Evolutionary conservation across 2,113 vertebrate genomes (phyloP).

Genomic region (Anas platyrhynchos): DNA sequence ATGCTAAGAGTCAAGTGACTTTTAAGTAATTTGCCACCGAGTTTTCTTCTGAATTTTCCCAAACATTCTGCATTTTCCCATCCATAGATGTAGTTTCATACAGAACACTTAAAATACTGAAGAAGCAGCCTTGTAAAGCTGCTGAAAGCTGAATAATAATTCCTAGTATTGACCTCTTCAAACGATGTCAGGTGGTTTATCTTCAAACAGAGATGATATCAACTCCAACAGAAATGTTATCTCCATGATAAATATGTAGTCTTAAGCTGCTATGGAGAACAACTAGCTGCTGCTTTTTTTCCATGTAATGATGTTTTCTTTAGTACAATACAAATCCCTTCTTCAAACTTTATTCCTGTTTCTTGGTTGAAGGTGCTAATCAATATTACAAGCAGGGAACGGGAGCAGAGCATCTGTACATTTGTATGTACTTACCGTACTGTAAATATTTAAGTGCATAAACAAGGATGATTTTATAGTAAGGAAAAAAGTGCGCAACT

Average conservation of each 20-base stretch:
- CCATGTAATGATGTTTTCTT: not conserved
- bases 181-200: not conserved
- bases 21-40: not conserved
- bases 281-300: not conserved
- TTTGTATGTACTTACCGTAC: not conserved
- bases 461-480: not conserved
- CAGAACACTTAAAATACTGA: not conserved
- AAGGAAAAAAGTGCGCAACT: not conserved
- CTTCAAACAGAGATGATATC: not conserved
- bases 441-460: not conserved
- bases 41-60: not conserved
- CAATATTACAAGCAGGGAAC: not conserved
- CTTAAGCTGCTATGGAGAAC: too few species aligned
- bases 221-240: not conserved
- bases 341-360: not conserved
- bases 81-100: not conserved
- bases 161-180: not conserved
- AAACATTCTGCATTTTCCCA: not conserved
- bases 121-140: not conserved
- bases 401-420: not conserved
- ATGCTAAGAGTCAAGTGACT: not conserved
- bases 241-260: not conserved
- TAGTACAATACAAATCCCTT: not conserved
- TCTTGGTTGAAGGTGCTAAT: not conserved
- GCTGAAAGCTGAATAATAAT: not conserved